Percentiles rank a stretch among this genome's conserved stretches.
These are phyloP conservation scores for Scophthalmus maximus DNA, from an alignment of 2,113 vertebrate genomes.

Conservation along the genomic window DNA sequence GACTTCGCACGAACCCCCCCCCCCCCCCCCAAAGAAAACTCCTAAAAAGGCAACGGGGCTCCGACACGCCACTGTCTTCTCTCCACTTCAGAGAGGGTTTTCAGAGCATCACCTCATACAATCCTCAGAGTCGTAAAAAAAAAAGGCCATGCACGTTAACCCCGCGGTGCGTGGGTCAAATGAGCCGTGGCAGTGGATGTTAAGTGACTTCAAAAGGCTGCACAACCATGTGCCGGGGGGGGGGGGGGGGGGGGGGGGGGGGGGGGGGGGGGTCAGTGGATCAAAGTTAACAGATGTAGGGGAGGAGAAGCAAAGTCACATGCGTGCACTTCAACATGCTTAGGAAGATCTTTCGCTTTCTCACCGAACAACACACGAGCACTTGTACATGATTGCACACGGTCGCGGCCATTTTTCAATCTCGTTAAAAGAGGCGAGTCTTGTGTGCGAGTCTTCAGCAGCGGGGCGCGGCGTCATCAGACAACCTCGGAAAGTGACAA, in stretches of 20 bases:
- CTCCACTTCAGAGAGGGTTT: conserved; percentile 22
- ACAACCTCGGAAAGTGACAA: conserved; percentile 58
- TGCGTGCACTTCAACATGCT: not conserved
- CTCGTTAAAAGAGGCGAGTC: conserved; percentile 28
- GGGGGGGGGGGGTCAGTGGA: conserved; percentile 33
- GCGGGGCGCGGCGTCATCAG: conserved; percentile 50
- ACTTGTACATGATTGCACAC: not conserved
- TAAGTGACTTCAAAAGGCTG: conserved; percentile 66
- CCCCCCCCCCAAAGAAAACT: conserved; percentile 8
- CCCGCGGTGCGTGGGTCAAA: conserved; percentile 59
- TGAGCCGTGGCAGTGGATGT: conserved; percentile 60
- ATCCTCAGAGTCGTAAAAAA: conserved; percentile 62
- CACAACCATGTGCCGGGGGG: too few relatives aligned
- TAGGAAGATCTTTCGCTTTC: too few relatives aligned
- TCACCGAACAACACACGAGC: not conserved
- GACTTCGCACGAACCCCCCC: too few relatives aligned
- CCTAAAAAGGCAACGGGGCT: conserved; percentile 44
- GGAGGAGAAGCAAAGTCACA: conserved; percentile 26
- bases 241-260: too few relatives aligned
- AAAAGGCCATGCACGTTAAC: conserved; percentile 60
- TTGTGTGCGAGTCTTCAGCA: conserved; percentile 58
- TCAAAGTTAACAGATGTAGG: conserved; percentile 13
- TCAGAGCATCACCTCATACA: conserved; percentile 6
- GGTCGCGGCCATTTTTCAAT: not conserved
- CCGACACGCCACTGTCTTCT: conserved; percentile 17